A percentile compares a stretch with the other conserved stretches of the same genome.
Conservation (phyloP, 2,797 vertebrate genomes). For the Anabacerthia variegaticeps region DNA sequence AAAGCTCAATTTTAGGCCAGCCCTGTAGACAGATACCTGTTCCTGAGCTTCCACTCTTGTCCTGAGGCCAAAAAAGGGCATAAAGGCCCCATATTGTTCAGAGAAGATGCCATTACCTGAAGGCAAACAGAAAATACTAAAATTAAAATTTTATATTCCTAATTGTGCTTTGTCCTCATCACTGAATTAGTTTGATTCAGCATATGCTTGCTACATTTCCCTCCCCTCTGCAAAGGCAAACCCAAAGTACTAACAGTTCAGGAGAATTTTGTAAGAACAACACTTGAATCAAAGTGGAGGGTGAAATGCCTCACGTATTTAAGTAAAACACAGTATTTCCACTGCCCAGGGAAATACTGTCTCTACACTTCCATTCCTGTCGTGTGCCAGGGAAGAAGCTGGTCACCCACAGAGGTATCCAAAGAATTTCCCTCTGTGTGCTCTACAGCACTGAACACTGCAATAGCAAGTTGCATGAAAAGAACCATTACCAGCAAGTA, state of each 20-base stretch:
- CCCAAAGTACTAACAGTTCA: not conserved
- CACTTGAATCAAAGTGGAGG: not conserved
- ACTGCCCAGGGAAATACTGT: too few relatives aligned
- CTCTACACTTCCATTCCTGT: not conserved
- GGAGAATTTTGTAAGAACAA: not conserved
- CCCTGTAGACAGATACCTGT: not conserved
- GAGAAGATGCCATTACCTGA: not conserved
- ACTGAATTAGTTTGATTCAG: not conserved
- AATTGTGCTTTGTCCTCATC: not conserved
- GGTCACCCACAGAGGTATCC: not conserved
- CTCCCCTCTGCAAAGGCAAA: not conserved
- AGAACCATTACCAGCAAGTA: not conserved
- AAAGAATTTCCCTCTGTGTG: not conserved
- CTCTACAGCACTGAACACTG: not conserved
- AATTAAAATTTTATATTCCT: not conserved
- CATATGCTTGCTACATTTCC: not conserved
- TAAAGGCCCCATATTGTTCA: not conserved
- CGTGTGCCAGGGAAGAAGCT: not conserved
- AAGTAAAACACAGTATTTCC: not conserved
- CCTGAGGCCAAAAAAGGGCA: not conserved
- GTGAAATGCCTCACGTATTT: not conserved
- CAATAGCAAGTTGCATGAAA: not conserved
- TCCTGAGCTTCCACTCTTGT: not conserved
- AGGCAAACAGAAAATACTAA: not conserved
- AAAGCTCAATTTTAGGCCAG: not conserved